Evolutionary conservation across 2,888 invertebrate genomes (phyloP), one percentile per base, ranked within the genome.

Genomic region (Tromatobia lineatoria): DNA sequence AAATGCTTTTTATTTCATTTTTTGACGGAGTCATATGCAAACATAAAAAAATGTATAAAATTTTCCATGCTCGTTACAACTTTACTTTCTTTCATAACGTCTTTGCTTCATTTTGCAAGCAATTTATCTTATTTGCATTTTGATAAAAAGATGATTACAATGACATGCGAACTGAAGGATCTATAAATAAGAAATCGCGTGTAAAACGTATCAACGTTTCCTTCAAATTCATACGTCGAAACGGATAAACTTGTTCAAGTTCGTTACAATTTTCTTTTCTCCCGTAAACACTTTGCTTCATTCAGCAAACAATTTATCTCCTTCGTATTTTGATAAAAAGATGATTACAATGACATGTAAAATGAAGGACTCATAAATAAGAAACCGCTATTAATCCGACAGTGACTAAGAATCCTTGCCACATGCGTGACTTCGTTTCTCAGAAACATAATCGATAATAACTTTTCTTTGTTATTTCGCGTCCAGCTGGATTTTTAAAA

Each of bases 371-470:
- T 20, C 7, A 15, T 67, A 23, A 11, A 3, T n/a, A 52, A 38
- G 20, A 34, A 20, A 54, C 54, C 15, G 7, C 38, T 11, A 42
- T 71, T 23, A 57, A 54, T 71, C 42, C 15, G 23, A 42, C 38
- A 23, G 7, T 57, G 71, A 71, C 54, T 71, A 23, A 50, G 20
- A 34, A 38, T 23, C 50, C 34, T 54, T 34, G 1, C 34, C 70
- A 34, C 52, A 45, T 38, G 52, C 52, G 29, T 13, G 34, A 50
- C 29, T 29, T 54, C 20, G 15, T 54, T 20, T 11, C 69, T 10
- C 18, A 29, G 34, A 52, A 50, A 52, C 18, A 29, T n/a, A 18
- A 69, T 69, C 50, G 69, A 69, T 34, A 50, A n/a, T n/a, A 25
- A 10, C 1, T 6, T 47, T n/a, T 20, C 20, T n/a, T 52, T 52